Evolutionary conservation across 2,113 vertebrate genomes (phyloP).

Genomic region (Damaliscus lunatus): DNA sequence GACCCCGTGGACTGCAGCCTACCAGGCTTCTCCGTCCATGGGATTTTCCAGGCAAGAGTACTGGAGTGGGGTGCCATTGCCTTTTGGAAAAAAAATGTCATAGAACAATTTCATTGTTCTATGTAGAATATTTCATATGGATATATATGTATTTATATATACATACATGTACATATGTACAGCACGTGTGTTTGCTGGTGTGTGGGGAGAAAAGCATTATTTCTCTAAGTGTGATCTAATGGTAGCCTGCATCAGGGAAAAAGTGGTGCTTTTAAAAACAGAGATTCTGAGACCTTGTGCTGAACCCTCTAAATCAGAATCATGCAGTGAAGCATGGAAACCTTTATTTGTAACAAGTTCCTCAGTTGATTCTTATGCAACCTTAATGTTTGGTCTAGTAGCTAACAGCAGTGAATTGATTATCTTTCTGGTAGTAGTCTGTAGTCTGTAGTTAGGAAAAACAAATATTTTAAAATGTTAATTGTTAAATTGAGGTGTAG

Average conservation of each 20-base stretch:
- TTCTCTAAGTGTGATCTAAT: constrained; percentile 7
- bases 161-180: background rate
- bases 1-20: no score
- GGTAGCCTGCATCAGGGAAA: background rate
- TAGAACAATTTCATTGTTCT: background rate
- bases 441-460: background rate
- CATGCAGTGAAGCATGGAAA: background rate
- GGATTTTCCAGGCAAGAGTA: no score
- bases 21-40: no score
- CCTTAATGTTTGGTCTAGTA: background rate
- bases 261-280: background rate
- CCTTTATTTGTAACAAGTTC: background rate
- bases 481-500: background rate
- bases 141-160: background rate
- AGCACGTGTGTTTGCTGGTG: background rate
- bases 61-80: no score
- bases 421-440: background rate
- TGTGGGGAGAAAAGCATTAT: background rate
- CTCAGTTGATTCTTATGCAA: background rate
- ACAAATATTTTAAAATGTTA: background rate
- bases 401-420: background rate
- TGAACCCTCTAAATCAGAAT: constrained; percentile 1
- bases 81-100: background rate
- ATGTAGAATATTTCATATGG: background rate
- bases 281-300: background rate